These are phyloP conservation scores for Tokudaia tokunoshimensis DNA, from an alignment of 2,797 vertebrate species.

Conservation along the genomic window DNA sequence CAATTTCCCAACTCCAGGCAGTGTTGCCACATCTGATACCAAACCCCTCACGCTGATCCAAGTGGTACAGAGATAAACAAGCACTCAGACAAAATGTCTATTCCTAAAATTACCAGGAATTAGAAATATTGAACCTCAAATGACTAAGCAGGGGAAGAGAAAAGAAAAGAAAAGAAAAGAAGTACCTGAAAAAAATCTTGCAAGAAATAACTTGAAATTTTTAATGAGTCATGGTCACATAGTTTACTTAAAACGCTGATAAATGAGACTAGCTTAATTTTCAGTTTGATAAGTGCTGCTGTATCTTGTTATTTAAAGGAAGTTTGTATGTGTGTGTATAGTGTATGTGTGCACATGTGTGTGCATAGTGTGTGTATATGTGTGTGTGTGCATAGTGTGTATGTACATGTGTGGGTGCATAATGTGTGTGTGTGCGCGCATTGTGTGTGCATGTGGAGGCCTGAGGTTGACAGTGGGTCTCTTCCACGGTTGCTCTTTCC, in stretches of 20 bases:
- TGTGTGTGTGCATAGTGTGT: neutral
- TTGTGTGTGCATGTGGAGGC: neutral
- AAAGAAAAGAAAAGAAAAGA: neutral
- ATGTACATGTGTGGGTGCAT: neutral
- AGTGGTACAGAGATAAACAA: neutral
- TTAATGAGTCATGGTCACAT: neutral
- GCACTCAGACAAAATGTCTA: neutral
- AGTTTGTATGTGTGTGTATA: neutral
- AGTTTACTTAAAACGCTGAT: neutral
- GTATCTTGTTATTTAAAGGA: neutral
- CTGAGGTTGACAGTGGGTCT: neutral
- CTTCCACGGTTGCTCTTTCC: neutral
- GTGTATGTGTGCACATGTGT: neutral
- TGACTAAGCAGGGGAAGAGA: neutral
- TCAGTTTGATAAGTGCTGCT: conserved; percentile 8
- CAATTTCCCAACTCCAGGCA: neutral
- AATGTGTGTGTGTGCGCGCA: neutral
- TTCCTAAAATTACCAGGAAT: conserved; percentile 6
- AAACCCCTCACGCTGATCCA: neutral
- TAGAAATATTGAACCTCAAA: conserved; percentile 22
- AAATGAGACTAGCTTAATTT: conserved; percentile 19
- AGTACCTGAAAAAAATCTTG: neutral
- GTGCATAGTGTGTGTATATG: neutral
- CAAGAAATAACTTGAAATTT: neutral
- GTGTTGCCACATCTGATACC: conserved; percentile 6